A percentile compares a stretch with the other conserved stretches of the same genome.
These are phyloP conservation scores for Drosophila sordidula DNA, from an alignment of 2,888 invertebrate genomes.

Conservation along the genomic window DNA sequence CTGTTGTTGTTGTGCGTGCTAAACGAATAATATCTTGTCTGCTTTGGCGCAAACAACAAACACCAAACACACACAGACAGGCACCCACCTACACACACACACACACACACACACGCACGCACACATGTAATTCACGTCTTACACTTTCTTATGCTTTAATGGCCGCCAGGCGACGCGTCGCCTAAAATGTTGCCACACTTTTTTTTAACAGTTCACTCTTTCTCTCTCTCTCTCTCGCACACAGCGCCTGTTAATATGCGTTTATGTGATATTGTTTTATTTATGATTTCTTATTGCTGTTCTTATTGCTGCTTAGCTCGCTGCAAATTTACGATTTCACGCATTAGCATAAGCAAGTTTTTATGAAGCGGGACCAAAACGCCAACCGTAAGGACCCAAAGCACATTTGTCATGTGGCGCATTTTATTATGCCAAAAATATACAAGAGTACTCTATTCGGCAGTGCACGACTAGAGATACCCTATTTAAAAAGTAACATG, in stretches of 20 bases:
- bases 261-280: constrained; percentile 75
- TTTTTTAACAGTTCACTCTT: constrained; percentile 13
- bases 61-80: constrained; percentile 6
- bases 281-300: constrained; percentile 72
- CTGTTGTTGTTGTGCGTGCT: constrained; percentile 20
- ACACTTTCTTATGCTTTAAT: constrained; percentile 30
- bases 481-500: background rate
- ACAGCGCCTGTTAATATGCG: constrained; percentile 41
- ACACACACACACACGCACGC: constrained; percentile 5
- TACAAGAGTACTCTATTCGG: too few species aligned
- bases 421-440: constrained; percentile 47
- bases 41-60: constrained; percentile 41
- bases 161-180: constrained; percentile 35
- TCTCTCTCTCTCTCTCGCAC: background rate
- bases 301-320: constrained; percentile 57
- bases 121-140: constrained; percentile 17
- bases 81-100: constrained; percentile 1
- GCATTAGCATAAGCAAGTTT: constrained; percentile 72
- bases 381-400: constrained; percentile 14
- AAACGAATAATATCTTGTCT: constrained; percentile 61
- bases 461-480: background rate
- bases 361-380: constrained; percentile 36
- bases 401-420: constrained; percentile 43
- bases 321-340: constrained; percentile 68
- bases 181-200: constrained; percentile 40